Evolutionary conservation across 2,888 invertebrate genomes (phyloP), one percentile per base, ranked within the genome.

Genomic region (Galerucella calmariensis): DNA sequence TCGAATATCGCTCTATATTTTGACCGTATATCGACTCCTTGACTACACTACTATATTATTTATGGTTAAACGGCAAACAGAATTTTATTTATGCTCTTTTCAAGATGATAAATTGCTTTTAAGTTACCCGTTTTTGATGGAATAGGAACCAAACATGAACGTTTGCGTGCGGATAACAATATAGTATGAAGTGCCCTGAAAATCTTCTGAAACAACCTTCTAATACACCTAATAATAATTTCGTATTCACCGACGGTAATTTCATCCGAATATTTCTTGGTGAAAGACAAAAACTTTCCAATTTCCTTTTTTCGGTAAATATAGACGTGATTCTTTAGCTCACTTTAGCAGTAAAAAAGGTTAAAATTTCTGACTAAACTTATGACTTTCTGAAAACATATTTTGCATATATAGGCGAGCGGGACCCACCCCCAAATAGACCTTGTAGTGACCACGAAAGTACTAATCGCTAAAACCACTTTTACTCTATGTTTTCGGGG

Each of bases 101-200:
- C 65, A 44, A 65, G 65, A 71, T 65, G 71, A 71, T 71, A 71
- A 71, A 71, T 71, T 51, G 71, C 65, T 46, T 71, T 65, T n/a
- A 58, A 71, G 56, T 44, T 71, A 56, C 65, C 65, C 65, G 56
- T n/a, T 44, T 65, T 71, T 44, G 65, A 53, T 58, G 56, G 48
- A 41, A 62, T 62, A 62, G 35, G 44, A 66, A 65, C 71, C 44
- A 65, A 62, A 71, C 71, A 71, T 71, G 71, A 71, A 71, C 65
- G 65, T 27, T 71, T 58, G 71, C 71, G 71, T 71, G 71, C 44
- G 56, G 65, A 71, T n/a, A 58, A 44, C 44, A 71, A 65, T 71
- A 65, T 58, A 71, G 35, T 71, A 56, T 71, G 65, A 71, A 71
- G 71, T 71, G 65, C 27, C 65, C 71, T 58, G 65, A 71, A 71